These are phyloP conservation scores for Chelonia mydas DNA, from an alignment of 2,797 vertebrate species.

Conservation along the genomic window DNA sequence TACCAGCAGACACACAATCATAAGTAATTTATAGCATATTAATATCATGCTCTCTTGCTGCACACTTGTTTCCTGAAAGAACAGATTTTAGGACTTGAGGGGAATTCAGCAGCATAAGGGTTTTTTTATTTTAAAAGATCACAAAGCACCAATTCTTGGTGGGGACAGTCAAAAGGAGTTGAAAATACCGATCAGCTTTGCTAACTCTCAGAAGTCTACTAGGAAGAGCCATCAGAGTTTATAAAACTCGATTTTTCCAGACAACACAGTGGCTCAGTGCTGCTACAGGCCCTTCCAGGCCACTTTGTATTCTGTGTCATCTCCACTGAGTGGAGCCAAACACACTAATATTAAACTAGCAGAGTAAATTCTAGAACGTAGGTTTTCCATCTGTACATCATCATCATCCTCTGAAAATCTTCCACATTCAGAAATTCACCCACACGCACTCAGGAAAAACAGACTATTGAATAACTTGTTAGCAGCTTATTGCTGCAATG, in stretches of 20 bases:
- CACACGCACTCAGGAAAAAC: not conserved
- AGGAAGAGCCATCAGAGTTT: not conserved
- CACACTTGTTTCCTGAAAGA: not conserved
- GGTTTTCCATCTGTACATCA: rapidly evolving
- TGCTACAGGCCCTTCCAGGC: not conserved
- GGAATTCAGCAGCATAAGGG: not conserved
- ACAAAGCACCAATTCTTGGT: not conserved
- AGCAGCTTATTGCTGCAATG: not conserved
- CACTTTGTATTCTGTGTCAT: not conserved
- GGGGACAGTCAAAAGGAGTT: not conserved
- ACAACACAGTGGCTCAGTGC: too few relatives aligned
- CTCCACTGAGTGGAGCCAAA: not conserved
- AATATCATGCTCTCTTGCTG: not conserved
- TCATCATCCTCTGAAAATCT: not conserved
- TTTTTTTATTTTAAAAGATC: not conserved
- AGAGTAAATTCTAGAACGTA: not conserved
- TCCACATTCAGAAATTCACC: not conserved
- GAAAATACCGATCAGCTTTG: not conserved
- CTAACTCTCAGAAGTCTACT: not conserved
- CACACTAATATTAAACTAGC: rapidly evolving
- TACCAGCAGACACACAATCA: not conserved
- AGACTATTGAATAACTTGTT: rapidly evolving
- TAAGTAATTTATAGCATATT: not conserved
- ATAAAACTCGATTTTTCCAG: not conserved
- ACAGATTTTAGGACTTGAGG: not conserved